These are phyloP conservation scores for Xenops minutus DNA, from an alignment of 2,797 vertebrate species.

Conservation along the genomic window DNA sequence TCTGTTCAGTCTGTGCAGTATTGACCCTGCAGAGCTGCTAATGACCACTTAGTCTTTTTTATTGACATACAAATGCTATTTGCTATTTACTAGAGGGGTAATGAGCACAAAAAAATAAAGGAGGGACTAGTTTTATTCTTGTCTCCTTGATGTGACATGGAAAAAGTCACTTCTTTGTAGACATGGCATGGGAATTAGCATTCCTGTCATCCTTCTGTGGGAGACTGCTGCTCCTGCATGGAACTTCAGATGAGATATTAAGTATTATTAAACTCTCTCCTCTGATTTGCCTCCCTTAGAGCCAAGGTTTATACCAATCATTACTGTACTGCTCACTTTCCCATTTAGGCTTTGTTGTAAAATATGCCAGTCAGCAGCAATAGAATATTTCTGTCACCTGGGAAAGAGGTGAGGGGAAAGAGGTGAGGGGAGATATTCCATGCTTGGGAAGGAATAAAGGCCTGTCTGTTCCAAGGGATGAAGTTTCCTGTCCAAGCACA, in stretches of 20 bases:
- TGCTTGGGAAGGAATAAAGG: background rate
- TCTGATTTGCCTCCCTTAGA: background rate
- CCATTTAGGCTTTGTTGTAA: background rate
- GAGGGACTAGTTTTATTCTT: background rate
- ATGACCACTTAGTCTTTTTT: background rate
- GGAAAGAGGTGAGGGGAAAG: background rate
- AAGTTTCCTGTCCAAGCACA: background rate
- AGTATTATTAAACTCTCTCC: background rate
- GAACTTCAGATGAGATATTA: background rate
- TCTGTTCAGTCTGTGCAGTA: background rate
- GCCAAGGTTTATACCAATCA: background rate
- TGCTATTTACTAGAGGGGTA: background rate
- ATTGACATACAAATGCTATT: background rate
- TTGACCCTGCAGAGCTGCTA: background rate
- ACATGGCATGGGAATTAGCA: background rate
- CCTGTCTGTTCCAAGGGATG: background rate
- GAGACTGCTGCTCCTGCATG: background rate
- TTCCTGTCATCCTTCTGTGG: background rate
- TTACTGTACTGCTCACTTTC: background rate
- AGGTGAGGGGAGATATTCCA: background rate
- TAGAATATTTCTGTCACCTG: background rate
- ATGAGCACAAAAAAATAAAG: background rate
- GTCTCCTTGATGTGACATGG: background rate
- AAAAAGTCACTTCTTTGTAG: background rate
- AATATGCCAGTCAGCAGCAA: background rate